Base-by-base conservation (phyloP, 2,888 invertebrate genomes). In the Octodonta nipae region DNA sequence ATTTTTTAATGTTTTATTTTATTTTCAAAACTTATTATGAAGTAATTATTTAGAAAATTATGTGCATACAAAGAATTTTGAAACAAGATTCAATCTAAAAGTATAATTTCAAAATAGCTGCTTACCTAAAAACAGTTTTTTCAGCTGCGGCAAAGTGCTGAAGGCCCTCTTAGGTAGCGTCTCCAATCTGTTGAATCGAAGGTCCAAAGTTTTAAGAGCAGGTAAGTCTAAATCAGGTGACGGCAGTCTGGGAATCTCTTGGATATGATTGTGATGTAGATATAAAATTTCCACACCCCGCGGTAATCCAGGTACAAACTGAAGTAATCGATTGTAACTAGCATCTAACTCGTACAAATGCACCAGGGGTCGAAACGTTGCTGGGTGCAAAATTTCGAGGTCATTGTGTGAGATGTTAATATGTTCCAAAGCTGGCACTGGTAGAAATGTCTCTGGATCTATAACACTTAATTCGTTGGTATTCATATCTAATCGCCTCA, bases 361-460 rank as follows among this genome's bases (percentile, higher is more conserved):
- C 29, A 71, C 69, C 32, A 88, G 59, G 48, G 79, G 79, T 36
- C 76, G 66, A 46, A 89, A 81, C 0, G 84, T 84, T 13, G 78
- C 72, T 2, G 82, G 78, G 58, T 82, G 84, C 33, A 86, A 56
- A 0, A 70, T 66, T 5, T 72, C 66, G 13, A 89, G 58, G 10
- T 73, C 71, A 52, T 89, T 89, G 10, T 71, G 66, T 0, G 86
- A 85, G 31, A 88, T 66, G 56, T 88, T 87, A 2, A 87, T 64
- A 36, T 80, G 77, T 56, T 87, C 87, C 33, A 88, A 55, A 31
- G 77, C 66, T 1, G 79, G 73, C 1, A 78, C 76, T 42, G 75
- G 73, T 31, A 78, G 58, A 50, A 87, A 85, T 0, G 79, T 71
- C 22, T 77, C 74, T 0, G 81, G 77, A 44, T 85, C 80, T 30